A percentile compares a stretch with the other conserved stretches of the same genome.
Evolutionary conservation across 2,888 invertebrate genomes (phyloP).

Genomic region (Neoscelio sp.): DNA sequence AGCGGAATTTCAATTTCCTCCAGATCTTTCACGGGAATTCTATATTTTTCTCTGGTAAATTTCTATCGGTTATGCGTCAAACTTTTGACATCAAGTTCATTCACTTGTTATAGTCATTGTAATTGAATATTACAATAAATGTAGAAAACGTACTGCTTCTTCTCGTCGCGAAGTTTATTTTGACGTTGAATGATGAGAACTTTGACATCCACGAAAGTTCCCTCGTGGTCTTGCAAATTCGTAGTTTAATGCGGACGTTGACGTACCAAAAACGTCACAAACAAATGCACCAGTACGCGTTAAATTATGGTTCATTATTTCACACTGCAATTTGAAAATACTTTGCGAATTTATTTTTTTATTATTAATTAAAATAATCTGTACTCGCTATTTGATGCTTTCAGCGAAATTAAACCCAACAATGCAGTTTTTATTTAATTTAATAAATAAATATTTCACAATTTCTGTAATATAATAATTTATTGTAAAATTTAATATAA

Average conservation of each 20-base stretch:
- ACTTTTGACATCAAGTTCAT: constrained; percentile 6
- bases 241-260: not conserved
- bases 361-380: too few species aligned
- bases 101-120: constrained; percentile 1
- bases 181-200: constrained; percentile 21
- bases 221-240: not conserved
- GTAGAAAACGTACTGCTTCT: constrained; percentile 2
- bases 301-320: too few species aligned
- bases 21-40: not conserved
- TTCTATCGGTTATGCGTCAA: constrained; percentile 17
- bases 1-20: not conserved
- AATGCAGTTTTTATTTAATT: not conserved
- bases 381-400: constrained; percentile 20
- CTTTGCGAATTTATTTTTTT: too few species aligned
- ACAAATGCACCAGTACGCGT: too few species aligned
- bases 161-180: constrained; percentile 11
- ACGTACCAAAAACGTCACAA: not conserved
- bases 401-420: constrained; percentile 13
- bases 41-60: not conserved
- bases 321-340: too few species aligned
- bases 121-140: constrained; percentile 17
- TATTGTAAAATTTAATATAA: too few species aligned
- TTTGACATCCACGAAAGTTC: constrained; percentile 20
- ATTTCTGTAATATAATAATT: not conserved
- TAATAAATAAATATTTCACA: not conserved